A percentile compares a stretch with the other conserved stretches of the same genome.
These are phyloP conservation scores for Struthidea cinerea DNA, from an alignment of 2,113 vertebrate genomes.

Conservation along the genomic window DNA sequence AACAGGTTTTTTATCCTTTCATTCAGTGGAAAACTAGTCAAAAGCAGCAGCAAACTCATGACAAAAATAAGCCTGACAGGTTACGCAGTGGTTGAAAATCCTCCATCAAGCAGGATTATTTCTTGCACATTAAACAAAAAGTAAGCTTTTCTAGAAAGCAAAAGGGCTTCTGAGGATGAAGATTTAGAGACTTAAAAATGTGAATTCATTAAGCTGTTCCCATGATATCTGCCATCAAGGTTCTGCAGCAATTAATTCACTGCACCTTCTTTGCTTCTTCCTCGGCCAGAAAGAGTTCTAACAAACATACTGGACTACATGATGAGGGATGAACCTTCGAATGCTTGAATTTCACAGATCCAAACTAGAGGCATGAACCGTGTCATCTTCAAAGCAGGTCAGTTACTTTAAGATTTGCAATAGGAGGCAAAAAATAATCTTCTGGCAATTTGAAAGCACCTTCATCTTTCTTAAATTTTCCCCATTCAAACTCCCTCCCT, in stretches of 20 bases:
- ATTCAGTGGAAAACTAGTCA: not conserved
- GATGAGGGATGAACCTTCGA: not conserved
- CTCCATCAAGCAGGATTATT: constrained; percentile 19
- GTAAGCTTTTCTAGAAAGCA: constrained; percentile 29
- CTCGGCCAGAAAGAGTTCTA: not conserved
- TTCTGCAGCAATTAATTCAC: not conserved
- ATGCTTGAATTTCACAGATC: not conserved
- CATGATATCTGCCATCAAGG: not conserved
- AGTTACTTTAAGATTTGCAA: not conserved
- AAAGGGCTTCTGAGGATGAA: not conserved
- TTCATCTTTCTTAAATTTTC: not conserved
- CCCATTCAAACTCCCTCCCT: not conserved
- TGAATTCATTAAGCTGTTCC: constrained; percentile 27
- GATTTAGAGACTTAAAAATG: constrained; percentile 18
- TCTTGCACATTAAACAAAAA: not conserved
- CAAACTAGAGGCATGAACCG: not conserved
- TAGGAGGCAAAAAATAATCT: not conserved
- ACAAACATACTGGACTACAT: not conserved
- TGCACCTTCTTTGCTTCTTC: not conserved
- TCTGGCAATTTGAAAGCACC: not conserved
- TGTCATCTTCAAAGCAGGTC: not conserved
- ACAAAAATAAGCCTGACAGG: not conserved
- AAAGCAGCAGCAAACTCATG: not conserved
- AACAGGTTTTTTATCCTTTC: not conserved
- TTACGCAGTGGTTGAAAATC: not conserved